Conservation (phyloP, 2,888 invertebrate genomes). For the Stramonita haemastoma region DNA sequence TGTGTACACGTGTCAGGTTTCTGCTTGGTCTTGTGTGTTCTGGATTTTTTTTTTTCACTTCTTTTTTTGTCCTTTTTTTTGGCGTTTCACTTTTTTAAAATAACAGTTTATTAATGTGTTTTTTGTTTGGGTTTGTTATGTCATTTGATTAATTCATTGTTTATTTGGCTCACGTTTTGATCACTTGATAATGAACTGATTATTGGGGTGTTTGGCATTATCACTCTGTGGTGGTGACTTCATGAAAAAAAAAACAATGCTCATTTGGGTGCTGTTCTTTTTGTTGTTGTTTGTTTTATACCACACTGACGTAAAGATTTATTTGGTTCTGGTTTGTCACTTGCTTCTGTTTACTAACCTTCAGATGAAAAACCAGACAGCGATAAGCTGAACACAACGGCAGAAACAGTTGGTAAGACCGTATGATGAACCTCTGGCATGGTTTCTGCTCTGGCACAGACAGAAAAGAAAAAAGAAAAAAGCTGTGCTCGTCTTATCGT, state of each 20-base stretch:
- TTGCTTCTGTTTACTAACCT: constrained; percentile 2
- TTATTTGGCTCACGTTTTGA: too few relatives aligned
- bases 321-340: constrained; percentile 7
- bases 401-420: constrained; percentile 36
- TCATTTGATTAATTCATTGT: too few relatives aligned
- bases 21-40: too few relatives aligned
- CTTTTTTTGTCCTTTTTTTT: neutral
- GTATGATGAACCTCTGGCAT: neutral
- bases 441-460: neutral
- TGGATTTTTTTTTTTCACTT: neutral
- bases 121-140: too few relatives aligned
- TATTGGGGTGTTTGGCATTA: too few relatives aligned
- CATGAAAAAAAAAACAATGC: neutral
- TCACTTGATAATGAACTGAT: too few relatives aligned
- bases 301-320: neutral
- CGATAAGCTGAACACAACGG: constrained; percentile 36
- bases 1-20: too few relatives aligned
- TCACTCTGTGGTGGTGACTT: too few relatives aligned
- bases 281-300: neutral
- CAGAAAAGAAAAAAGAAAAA: neutral
- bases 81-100: neutral
- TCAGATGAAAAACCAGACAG: constrained; percentile 41
- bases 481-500: neutral
- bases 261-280: neutral
- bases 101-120: too few relatives aligned